Percentiles rank a stretch among this genome's conserved stretches.
Conservation (phyloP, 2,113 vertebrate genomes). For the Colossoma macropomum region DNA sequence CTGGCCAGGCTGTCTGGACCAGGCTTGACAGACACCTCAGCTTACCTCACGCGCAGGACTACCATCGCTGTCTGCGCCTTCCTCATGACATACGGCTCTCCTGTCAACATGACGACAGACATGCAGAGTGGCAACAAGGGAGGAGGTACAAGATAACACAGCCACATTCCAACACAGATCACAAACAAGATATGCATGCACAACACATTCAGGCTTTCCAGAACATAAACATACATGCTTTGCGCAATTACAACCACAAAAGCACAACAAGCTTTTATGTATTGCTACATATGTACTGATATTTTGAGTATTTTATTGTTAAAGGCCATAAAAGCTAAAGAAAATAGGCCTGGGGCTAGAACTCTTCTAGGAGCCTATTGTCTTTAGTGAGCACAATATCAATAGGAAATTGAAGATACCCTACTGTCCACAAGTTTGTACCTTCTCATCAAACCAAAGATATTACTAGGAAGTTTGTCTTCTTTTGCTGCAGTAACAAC, state of each 20-base stretch:
- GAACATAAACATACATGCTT: neutral
- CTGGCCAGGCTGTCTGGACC: conserved; percentile 42
- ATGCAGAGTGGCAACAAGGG: neutral
- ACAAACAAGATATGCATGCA: neutral
- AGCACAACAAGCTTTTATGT: too few species aligned
- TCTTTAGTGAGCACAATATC: neutral
- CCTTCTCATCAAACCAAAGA: too few species aligned
- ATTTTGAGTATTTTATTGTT: neutral
- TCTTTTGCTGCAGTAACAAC: too few species aligned
- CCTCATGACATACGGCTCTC: conserved; percentile 5
- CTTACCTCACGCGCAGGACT: conserved; percentile 17
- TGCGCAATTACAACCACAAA: neutral
- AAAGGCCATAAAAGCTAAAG: neutral
- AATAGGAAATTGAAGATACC: too few species aligned
- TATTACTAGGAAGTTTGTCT: too few species aligned
- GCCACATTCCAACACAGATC: neutral
- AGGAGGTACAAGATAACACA: conserved; percentile 4
- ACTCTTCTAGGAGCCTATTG: neutral
- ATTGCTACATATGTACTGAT: neutral
- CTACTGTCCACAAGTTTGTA: too few species aligned
- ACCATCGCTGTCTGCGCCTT: neutral
- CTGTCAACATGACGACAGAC: conserved; percentile 12
- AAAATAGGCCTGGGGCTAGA: neutral
- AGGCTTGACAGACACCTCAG: conserved; percentile 42
- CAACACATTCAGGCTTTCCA: neutral